Evolutionary conservation across 2,888 invertebrate species (phyloP).

Genomic region (Aleiodes alternator): DNA sequence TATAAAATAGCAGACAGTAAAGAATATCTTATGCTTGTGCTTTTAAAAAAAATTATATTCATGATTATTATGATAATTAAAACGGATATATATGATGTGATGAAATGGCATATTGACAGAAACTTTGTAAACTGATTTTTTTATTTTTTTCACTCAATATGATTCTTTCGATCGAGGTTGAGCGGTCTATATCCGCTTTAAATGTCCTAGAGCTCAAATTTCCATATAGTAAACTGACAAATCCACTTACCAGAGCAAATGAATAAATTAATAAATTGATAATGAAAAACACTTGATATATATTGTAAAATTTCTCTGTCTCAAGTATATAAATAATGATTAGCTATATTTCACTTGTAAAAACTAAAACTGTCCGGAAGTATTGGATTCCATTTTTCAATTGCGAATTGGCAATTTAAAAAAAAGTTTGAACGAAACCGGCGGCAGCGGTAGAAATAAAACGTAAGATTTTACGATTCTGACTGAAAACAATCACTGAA

Average conservation of each 20-base stretch:
- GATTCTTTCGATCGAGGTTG: slow-evolving; percentile 16
- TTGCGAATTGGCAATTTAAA: background rate
- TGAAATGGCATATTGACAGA: no score
- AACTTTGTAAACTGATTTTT: no score
- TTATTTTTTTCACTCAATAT: background rate
- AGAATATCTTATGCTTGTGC: background rate
- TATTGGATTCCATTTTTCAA: no score
- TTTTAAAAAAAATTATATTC: no score
- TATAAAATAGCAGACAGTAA: background rate
- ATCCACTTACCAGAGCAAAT: background rate
- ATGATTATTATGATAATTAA: background rate
- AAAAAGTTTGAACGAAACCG: background rate
- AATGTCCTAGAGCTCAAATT: slow-evolving; percentile 1
- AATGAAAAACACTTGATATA: background rate
- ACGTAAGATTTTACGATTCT: slow-evolving; percentile 16
- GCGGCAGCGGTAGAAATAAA: background rate
- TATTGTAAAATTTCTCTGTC: no score
- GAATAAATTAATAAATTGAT: background rate
- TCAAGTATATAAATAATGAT: background rate
- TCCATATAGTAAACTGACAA: no score
- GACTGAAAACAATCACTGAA: slow-evolving; percentile 25
- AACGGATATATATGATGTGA: background rate
- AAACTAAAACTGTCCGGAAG: background rate
- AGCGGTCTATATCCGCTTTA: slow-evolving; percentile 4
- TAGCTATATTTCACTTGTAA: background rate